phyloP scores from a whole-genome alignment of 2,888 invertebrate genomes.

The Andrena chrysosceles region DNA sequence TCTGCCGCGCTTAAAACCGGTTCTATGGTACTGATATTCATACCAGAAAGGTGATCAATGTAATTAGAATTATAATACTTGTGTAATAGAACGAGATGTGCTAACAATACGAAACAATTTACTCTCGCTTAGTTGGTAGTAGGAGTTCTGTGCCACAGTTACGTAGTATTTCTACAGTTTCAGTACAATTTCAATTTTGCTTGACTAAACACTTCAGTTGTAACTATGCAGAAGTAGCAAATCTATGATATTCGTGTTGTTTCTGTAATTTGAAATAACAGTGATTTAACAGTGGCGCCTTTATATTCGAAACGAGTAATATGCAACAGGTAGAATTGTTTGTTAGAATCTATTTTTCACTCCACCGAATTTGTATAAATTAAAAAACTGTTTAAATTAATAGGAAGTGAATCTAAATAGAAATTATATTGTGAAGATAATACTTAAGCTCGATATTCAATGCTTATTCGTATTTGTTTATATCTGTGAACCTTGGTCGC shows the following conservation, averaged over 20 bases:
- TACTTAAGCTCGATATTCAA: not conserved
- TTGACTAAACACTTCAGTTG: slow-evolving; percentile 6
- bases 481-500: not conserved
- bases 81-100: slow-evolving; percentile 11
- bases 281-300: slow-evolving; percentile 1
- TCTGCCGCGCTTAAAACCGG: slow-evolving; percentile 64
- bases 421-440: slow-evolving; percentile 1
- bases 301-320: slow-evolving; percentile 16
- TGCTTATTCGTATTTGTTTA: not conserved
- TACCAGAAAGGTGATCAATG: slow-evolving; percentile 58
- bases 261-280: slow-evolving; percentile 10
- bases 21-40: slow-evolving; percentile 49
- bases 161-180: slow-evolving; percentile 21
- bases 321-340: slow-evolving; percentile 35
- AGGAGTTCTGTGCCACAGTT: slow-evolving; percentile 12
- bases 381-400: not conserved
- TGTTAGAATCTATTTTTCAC: not conserved
- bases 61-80: slow-evolving; percentile 59
- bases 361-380: not conserved
- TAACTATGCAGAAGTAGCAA: not conserved
- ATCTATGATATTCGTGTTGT: not conserved
- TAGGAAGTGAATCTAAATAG: slow-evolving; percentile 7
- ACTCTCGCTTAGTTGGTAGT: slow-evolving; percentile 8
- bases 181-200: not conserved
- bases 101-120: slow-evolving; percentile 31